A percentile compares a stretch with the other conserved stretches of the same genome.
phyloP scores from a whole-genome alignment of 2,113 vertebrate species.

The Boleophthalmus pectinirostris region DNA sequence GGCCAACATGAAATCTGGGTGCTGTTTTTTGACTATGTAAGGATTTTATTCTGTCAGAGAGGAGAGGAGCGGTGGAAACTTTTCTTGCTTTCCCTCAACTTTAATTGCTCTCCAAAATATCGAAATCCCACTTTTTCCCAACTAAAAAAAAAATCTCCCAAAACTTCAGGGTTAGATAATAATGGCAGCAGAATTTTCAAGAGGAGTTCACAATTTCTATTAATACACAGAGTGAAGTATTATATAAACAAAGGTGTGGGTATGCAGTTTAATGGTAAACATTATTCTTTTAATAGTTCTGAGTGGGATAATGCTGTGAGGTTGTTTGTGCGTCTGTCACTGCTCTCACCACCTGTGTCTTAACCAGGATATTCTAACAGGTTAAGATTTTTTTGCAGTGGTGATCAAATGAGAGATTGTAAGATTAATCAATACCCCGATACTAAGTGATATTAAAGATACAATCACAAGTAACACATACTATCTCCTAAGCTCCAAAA shows the following conservation, averaged over 20 bases:
- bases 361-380: neutral
- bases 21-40: conserved; percentile 41
- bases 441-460: too few relatives aligned
- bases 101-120: conserved; percentile 45
- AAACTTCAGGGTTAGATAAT: conserved; percentile 14
- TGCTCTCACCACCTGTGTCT: neutral
- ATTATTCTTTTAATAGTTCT: conserved; percentile 4
- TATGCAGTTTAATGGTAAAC: neutral
- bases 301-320: neutral
- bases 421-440: too few relatives aligned
- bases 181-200: neutral
- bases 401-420: too few relatives aligned
- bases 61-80: conserved; percentile 20
- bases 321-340: neutral
- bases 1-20: conserved; percentile 23
- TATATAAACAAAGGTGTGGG: neutral
- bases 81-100: conserved; percentile 21
- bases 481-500: too few relatives aligned
- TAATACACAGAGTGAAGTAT: neutral
- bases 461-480: too few relatives aligned
- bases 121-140: conserved; percentile 15
- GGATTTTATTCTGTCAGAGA: conserved; percentile 51
- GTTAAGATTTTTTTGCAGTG: too few relatives aligned
- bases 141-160: neutral
- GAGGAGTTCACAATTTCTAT: neutral